phyloP scores from a whole-genome alignment of 2,113 vertebrate species.

The Ibidorhyncha struthersii region DNA sequence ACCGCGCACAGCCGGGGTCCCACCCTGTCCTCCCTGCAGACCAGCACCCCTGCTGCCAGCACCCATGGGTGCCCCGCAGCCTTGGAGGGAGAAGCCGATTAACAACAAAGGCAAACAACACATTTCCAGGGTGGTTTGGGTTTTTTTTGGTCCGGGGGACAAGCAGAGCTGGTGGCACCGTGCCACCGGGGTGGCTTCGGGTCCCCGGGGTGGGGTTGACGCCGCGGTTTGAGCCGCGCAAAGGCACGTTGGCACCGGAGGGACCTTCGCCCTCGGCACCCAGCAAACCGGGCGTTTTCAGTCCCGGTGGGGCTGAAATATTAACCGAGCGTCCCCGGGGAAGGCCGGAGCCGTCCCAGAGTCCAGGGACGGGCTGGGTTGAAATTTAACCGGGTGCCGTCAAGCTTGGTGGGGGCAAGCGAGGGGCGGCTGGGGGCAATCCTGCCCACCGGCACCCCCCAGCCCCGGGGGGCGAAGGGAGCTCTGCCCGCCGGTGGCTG shows the following conservation, averaged over 20 bases:
- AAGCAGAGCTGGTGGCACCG: background rate
- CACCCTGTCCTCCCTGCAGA: rapidly evolving
- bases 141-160: background rate
- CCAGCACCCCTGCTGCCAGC: background rate
- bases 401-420: background rate
- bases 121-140: background rate
- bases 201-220: background rate
- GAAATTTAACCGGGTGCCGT: background rate
- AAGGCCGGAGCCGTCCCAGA: background rate
- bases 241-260: rapidly evolving
- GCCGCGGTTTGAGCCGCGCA: rapidly evolving
- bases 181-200: background rate
- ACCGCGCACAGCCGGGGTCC: background rate
- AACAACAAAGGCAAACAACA: background rate
- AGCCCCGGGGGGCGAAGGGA: background rate
- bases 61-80: background rate
- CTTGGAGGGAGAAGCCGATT: background rate
- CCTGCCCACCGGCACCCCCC: background rate
- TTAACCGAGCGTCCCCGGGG: background rate
- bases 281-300: rapidly evolving
- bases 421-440: rapidly evolving
- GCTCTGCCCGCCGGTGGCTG: no score
- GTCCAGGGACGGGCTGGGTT: background rate
- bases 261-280: background rate
- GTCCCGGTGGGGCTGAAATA: background rate